Conservation (phyloP, 2,888 invertebrate species). For the Amorpha juglandis region DNA sequence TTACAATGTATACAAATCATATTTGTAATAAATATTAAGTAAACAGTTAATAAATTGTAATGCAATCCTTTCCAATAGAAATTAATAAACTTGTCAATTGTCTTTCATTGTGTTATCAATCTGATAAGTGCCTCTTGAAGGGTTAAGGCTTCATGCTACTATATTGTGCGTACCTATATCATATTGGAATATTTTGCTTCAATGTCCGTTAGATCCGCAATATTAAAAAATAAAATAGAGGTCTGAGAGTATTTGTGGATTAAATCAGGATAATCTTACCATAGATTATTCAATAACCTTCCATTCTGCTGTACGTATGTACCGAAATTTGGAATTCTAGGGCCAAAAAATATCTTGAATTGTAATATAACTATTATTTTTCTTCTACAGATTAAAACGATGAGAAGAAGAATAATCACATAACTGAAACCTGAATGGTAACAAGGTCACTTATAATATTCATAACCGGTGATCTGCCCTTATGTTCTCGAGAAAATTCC, state of each 20-base stretch:
- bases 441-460: not conserved
- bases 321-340: too few relatives aligned
- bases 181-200: not conserved
- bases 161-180: not conserved
- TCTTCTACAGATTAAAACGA: too few relatives aligned
- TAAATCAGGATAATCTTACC: not conserved
- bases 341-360: too few relatives aligned
- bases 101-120: not conserved
- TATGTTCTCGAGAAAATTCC: constrained; percentile 5
- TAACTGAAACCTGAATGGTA: not conserved
- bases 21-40: not conserved
- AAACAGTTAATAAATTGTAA: not conserved
- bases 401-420: too few relatives aligned
- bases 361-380: too few relatives aligned
- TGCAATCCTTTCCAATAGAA: not conserved
- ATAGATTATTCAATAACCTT: not conserved
- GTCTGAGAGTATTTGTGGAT: not conserved
- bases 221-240: not conserved
- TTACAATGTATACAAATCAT: too few relatives aligned
- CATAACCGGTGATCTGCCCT: not conserved
- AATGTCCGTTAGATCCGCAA: not conserved
- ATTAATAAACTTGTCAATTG: not conserved
- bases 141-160: not conserved
- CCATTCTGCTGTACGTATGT: too few relatives aligned
- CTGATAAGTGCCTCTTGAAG: not conserved